Evolutionary conservation across 2,113 vertebrate genomes (phyloP).

Genomic region (Tinamus guttatus): DNA sequence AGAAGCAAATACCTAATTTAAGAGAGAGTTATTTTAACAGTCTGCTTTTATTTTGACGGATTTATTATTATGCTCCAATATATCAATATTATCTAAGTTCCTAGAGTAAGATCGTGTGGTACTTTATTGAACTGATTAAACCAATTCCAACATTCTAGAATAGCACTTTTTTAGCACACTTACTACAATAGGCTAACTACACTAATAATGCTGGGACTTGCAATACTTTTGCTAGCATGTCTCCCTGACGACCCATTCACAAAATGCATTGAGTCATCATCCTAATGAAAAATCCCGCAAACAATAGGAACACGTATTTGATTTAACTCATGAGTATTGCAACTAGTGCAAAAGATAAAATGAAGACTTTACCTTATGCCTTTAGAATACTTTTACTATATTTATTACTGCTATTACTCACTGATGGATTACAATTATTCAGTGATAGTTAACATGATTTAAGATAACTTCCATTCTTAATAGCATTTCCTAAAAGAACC

Average conservation of each 20-base stretch:
- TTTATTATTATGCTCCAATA: neutral
- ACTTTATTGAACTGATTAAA: neutral
- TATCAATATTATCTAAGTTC: neutral
- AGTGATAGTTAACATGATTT: conserved; percentile 28
- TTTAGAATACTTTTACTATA: conserved; percentile 19
- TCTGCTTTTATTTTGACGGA: neutral
- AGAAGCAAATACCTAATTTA: neutral
- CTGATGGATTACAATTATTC: conserved; percentile 17
- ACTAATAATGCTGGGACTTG: neutral
- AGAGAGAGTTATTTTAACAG: neutral
- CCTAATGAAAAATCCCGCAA: neutral
- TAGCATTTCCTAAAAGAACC: conserved; percentile 43
- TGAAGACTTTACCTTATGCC: neutral
- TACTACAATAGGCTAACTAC: neutral
- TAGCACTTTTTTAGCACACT: neutral
- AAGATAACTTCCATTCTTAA: conserved; percentile 32
- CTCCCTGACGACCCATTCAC: neutral
- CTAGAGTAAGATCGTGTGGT: neutral
- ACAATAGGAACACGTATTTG: neutral
- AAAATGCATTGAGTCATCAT: neutral
- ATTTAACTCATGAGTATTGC: neutral
- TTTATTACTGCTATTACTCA: conserved; percentile 11
- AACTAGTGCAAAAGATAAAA: neutral
- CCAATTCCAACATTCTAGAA: neutral
- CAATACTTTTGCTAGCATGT: neutral